These are phyloP conservation scores for Dendrocincla tyrannina DNA, from an alignment of 2,797 vertebrate genomes.

Conservation along the genomic window DNA sequence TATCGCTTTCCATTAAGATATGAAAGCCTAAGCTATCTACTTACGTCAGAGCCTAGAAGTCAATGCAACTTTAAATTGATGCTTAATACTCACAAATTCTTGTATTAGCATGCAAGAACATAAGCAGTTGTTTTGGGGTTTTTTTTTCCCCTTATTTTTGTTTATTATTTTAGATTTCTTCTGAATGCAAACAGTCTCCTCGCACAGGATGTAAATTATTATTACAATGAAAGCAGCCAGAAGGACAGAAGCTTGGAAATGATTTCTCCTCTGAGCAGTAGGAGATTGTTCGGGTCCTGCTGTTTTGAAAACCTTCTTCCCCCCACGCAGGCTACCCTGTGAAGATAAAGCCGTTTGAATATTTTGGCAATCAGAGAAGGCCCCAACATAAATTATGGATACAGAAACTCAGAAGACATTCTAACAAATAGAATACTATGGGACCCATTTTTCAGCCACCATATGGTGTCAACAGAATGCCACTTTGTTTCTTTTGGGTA, in stretches of 20 bases:
- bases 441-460: slow-evolving; percentile 76
- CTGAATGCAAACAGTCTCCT: slow-evolving; percentile 71
- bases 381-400: slow-evolving; percentile 79
- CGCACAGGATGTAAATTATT: slow-evolving; percentile 74
- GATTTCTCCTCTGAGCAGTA: slow-evolving; percentile 75
- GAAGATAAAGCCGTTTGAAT: slow-evolving; percentile 79
- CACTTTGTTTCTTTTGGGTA: slow-evolving; percentile 77
- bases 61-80: slow-evolving; percentile 61
- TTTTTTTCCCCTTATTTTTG: neutral
- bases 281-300: slow-evolving; percentile 77
- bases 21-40: slow-evolving; percentile 42
- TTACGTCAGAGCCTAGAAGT: slow-evolving; percentile 22
- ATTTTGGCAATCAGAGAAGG: slow-evolving; percentile 77
- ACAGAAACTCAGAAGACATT: slow-evolving; percentile 74
- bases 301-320: slow-evolving; percentile 79
- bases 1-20: slow-evolving; percentile 37
- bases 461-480: slow-evolving; percentile 81
- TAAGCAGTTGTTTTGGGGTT: neutral
- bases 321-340: slow-evolving; percentile 69
- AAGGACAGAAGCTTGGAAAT: slow-evolving; percentile 80
- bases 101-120: slow-evolving; percentile 67
- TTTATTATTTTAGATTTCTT: slow-evolving; percentile 49
- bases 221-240: slow-evolving; percentile 76
- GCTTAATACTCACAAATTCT: slow-evolving; percentile 63
- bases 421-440: slow-evolving; percentile 75